These are phyloP conservation scores for Pecten maximus DNA, from an alignment of 2,888 invertebrate genomes.

Conservation along the genomic window DNA sequence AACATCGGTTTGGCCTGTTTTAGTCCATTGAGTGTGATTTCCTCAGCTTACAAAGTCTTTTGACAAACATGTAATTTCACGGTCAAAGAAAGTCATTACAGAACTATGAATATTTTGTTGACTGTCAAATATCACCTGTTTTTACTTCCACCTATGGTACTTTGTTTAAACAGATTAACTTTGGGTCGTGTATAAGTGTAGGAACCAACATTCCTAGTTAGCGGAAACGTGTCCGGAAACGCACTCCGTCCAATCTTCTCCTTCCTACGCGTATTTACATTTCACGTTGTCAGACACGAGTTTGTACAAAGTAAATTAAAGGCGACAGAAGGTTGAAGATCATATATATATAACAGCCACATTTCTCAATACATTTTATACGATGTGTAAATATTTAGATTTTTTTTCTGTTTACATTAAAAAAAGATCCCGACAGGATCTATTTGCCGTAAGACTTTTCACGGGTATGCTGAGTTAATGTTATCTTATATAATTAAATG, in stretches of 20 bases:
- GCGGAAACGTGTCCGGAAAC: conserved; percentile 26
- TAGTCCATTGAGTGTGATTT: conserved; percentile 1
- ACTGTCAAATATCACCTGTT: conserved; percentile 33
- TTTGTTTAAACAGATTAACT: conserved; percentile 30
- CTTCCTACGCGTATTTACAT: background rate
- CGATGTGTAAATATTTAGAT: background rate
- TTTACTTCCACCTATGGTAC: conserved; percentile 7
- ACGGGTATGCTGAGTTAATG: background rate
- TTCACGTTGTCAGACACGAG: background rate
- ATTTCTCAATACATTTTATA: conserved; percentile 2
- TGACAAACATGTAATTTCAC: conserved; percentile 26
- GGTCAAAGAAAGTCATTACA: conserved; percentile 35
- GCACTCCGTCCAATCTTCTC: background rate
- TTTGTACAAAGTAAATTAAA: conserved; percentile 18
- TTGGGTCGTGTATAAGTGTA: conserved; percentile 14
- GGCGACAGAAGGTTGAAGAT: conserved; percentile 27
- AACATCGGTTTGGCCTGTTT: background rate
- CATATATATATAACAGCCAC: background rate
- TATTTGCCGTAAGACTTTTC: background rate
- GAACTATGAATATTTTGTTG: conserved; percentile 28
- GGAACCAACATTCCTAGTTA: conserved; percentile 12
- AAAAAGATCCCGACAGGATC: background rate
- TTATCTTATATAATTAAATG: background rate
- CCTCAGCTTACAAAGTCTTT: background rate
- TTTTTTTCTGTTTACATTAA: conserved; percentile 13